Percentiles rank a stretch among this genome's conserved stretches.
Evolutionary conservation across 2,888 invertebrate genomes (phyloP).

Genomic region (Matsumyia berberina): DNA sequence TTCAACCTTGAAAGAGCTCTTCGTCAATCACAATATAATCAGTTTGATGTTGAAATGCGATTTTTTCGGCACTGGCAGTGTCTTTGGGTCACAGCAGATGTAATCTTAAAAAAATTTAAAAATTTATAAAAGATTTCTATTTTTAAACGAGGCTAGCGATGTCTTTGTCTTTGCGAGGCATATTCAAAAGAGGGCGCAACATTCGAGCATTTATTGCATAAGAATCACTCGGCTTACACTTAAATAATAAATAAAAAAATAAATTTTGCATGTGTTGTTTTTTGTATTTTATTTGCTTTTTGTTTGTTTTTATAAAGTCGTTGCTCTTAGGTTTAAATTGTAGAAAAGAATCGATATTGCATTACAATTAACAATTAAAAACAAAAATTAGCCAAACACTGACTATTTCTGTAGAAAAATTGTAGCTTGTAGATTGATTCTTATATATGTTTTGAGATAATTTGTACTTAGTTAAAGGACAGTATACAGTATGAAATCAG

Average conservation of each 20-base stretch:
- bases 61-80: too few species aligned
- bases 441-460: slow-evolving; percentile 48
- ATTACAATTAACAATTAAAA: slow-evolving; percentile 42
- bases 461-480: slow-evolving; percentile 68
- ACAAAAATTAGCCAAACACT: slow-evolving; percentile 36
- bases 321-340: slow-evolving; percentile 70
- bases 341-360: slow-evolving; percentile 36
- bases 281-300: slow-evolving; percentile 47
- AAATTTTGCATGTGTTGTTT: slow-evolving; percentile 30
- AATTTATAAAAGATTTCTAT: too few species aligned
- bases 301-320: slow-evolving; percentile 71
- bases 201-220: too few species aligned
- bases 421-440: slow-evolving; percentile 44
- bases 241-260: not conserved
- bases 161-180: too few species aligned
- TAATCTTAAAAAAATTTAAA: too few species aligned
- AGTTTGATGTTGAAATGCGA: too few species aligned
- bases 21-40: too few species aligned
- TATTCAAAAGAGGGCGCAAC: too few species aligned
- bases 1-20: too few species aligned
- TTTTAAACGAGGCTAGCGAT: too few species aligned
- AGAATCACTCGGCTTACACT: too few species aligned
- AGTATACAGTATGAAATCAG: slow-evolving; percentile 9
- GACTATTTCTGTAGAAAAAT: slow-evolving; percentile 50
- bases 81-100: too few species aligned